Base-by-base conservation (phyloP, 2,113 vertebrate species). In the Phylloscopus trochilus region DNA sequence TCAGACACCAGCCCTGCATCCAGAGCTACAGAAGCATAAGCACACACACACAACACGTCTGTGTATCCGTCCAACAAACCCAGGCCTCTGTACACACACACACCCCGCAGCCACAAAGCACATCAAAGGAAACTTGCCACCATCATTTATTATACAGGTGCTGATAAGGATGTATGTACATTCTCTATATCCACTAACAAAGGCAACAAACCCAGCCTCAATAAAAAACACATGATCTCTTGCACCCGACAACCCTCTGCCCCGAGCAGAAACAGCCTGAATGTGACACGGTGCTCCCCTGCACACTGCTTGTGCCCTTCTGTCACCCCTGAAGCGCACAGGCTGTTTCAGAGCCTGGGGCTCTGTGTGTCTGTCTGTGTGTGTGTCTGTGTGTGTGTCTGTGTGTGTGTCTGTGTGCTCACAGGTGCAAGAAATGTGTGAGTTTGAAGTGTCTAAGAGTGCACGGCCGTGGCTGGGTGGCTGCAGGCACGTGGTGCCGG, bases 391-490 rank as follows among this genome's bases (percentile, higher is more conserved):
- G n/a, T n/a, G n/a, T n/a, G n/a, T n/a, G n/a, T n/a, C n/a, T 13
- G 8, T 3, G 3, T 22, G 9, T 3, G 9, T 12, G 30, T 1
- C 13, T 8, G 35, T 3, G 5, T 1, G 3, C n/a, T 15, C 44
- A 30, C 24, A 18, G 0, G 26, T 4, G 19, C 28, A 24, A 53
- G 44, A 27, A 37, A 22, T 0, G 24, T 2, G 44, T 8, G 63
- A 35, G 11, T 5, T 13, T 5, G 0, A 9, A 1, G 51, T 1
- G 44, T 4, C 26, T 10, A 0, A 7, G 23, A 4, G 44, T 0
- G 43, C 31, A 2, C 0, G 15, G 18, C 15, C 44, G 0, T 0
- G 39, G 5, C 6, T 0, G 27, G 6, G 33, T 2, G 81, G 24
- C 52, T 3, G 35, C 23, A 1, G 0, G 64, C 43, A n/a, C 20